Conservation (phyloP, 1,140 invertebrate species). For the Muscidifurax raptorellus region DNA sequence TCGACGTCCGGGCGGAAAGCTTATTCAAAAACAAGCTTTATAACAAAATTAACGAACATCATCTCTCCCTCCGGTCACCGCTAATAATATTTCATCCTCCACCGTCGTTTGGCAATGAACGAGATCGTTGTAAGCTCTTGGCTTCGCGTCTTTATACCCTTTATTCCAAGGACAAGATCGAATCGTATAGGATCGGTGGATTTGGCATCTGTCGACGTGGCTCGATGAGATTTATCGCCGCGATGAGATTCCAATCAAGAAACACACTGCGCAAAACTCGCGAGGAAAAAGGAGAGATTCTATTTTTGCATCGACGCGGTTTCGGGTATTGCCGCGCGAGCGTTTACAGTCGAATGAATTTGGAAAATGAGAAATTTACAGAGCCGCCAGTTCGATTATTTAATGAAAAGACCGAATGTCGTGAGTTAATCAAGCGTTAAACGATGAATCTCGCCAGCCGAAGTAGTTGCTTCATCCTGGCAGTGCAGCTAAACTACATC, state of each 20-base stretch:
- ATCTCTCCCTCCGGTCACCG: not conserved
- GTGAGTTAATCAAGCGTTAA: no score
- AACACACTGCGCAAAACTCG: not conserved
- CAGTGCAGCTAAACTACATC: no score
- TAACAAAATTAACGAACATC: not conserved
- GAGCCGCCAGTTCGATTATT: no score
- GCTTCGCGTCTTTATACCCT: not conserved
- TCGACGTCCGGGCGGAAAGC: not conserved
- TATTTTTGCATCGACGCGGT: not conserved
- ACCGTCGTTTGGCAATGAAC: conserved; percentile 11
- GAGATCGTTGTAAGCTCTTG: not conserved
- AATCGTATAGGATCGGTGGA: not conserved
- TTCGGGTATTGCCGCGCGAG: not conserved
- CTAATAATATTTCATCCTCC: conserved; percentile 36
- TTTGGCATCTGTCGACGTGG: not conserved
- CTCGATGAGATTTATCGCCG: not conserved
- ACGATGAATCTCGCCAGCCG: no score
- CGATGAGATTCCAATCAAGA: not conserved
- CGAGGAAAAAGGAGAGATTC: not conserved
- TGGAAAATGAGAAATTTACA: not conserved
- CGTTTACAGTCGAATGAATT: not conserved
- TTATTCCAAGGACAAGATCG: conserved; percentile 8
- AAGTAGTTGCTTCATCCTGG: no score
- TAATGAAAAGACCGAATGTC: no score
- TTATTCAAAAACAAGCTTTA: no score